These are phyloP conservation scores for Hipposideros larvatus DNA, from an alignment of 2,797 vertebrate species.

Conservation along the genomic window DNA sequence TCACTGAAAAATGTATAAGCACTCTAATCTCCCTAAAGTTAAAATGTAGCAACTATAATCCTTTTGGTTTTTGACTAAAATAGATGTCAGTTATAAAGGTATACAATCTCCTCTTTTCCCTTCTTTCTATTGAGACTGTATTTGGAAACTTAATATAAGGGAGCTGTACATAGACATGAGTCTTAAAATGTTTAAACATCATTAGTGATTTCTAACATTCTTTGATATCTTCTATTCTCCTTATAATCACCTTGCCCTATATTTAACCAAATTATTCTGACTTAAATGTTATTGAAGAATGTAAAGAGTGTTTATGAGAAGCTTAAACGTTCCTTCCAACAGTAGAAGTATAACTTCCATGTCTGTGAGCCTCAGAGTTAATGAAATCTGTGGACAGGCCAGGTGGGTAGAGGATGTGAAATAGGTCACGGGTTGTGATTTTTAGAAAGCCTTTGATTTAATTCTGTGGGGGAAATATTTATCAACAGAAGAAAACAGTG, in stretches of 20 bases:
- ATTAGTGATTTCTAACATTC: slow-evolving; percentile 49
- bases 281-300: background rate
- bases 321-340: background rate
- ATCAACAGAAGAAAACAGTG: background rate
- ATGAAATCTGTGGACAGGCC: background rate
- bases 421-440: background rate
- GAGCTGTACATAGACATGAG: background rate
- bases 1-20: background rate
- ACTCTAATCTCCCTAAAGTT: background rate
- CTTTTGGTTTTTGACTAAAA: slow-evolving; percentile 2
- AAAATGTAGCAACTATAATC: background rate
- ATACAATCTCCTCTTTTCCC: background rate
- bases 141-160: slow-evolving; percentile 10
- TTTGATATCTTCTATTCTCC: background rate
- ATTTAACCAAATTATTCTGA: slow-evolving; percentile 48
- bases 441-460: background rate
- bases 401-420: background rate
- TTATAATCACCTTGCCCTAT: background rate
- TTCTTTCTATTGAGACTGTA: slow-evolving; percentile 40
- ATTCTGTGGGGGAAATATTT: background rate
- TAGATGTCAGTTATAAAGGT: background rate
- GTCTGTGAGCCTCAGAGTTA: background rate
- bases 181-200: slow-evolving; percentile 40
- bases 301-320: slow-evolving; percentile 32
- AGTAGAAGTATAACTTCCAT: background rate